A percentile compares a stretch with the other conserved stretches of the same genome.
Evolutionary conservation across 2,113 vertebrate species (phyloP).

Genomic region (Pituophis catenifer): DNA sequence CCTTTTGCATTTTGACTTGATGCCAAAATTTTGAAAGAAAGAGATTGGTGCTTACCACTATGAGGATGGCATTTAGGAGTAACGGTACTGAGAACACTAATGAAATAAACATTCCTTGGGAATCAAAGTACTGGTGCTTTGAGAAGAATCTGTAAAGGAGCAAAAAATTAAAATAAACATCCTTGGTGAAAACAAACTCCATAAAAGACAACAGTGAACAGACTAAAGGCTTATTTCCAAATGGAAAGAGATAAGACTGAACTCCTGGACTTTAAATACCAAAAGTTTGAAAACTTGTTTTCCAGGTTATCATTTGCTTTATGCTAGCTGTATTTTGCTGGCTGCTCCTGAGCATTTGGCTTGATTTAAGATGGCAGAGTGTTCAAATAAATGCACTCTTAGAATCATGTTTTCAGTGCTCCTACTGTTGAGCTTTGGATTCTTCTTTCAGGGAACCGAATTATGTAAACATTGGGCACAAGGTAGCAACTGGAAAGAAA

Average conservation of each 20-base stretch:
- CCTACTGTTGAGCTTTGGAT: background rate
- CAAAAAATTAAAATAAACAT: background rate
- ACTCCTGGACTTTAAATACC: background rate
- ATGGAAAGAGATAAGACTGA: background rate
- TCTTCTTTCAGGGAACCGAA: background rate
- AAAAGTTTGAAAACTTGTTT: background rate
- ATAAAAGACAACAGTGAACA: background rate
- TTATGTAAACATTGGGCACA: background rate
- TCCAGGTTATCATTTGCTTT: background rate
- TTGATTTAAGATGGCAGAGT: background rate
- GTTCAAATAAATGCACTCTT: background rate
- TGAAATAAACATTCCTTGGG: conserved; percentile 96
- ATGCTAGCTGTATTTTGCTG: background rate
- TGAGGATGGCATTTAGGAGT: conserved; percentile 84
- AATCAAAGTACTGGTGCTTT: conserved; percentile 94
- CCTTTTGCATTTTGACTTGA: background rate
- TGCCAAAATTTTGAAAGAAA: fast-evolving
- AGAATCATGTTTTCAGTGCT: background rate
- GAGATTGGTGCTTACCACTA: conserved; percentile 80
- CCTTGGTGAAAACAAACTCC: background rate
- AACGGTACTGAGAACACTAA: conserved; percentile 87
- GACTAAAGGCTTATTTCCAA: background rate
- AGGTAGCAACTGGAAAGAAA: background rate
- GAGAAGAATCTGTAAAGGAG: conserved; percentile 81
- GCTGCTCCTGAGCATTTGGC: background rate